phyloP scores from a whole-genome alignment of 2,888 invertebrate species.

The Aspidiotus rigidus region DNA sequence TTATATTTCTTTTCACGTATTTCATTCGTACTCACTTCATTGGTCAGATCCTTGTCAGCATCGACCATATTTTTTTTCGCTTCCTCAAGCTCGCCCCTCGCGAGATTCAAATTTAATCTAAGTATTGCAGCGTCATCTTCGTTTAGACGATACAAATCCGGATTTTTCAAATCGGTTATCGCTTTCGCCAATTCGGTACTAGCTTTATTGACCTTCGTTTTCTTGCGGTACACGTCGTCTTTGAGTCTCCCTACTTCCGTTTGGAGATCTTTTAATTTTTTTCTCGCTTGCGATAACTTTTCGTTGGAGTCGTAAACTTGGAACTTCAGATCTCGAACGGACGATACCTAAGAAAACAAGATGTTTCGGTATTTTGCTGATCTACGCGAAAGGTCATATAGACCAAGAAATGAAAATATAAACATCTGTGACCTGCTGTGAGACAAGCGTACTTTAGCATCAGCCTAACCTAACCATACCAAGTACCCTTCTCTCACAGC shows the following conservation, averaged over 20 bases:
- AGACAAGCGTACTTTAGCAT: too few species aligned
- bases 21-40: not conserved
- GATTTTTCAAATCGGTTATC: slow-evolving; percentile 13
- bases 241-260: slow-evolving; percentile 17
- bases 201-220: slow-evolving; percentile 15
- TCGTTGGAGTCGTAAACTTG: slow-evolving; percentile 25
- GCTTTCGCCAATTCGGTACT: slow-evolving; percentile 17
- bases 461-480: too few species aligned
- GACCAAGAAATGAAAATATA: not conserved
- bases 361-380: too few species aligned
- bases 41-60: slow-evolving; percentile 17
- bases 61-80: slow-evolving; percentile 16
- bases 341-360: slow-evolving; percentile 6
- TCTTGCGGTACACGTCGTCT: slow-evolving; percentile 20
- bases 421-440: not conserved
- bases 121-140: slow-evolving; percentile 18
- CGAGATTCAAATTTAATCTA: slow-evolving; percentile 20
- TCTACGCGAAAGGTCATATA: too few species aligned
- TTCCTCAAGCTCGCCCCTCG: slow-evolving; percentile 18
- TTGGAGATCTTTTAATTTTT: slow-evolving; percentile 19
- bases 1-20: too few species aligned
- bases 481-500: not conserved
- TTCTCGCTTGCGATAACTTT: slow-evolving; percentile 12
- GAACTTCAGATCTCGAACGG: slow-evolving; percentile 21
- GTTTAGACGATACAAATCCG: slow-evolving; percentile 24